Percentiles rank a stretch among this genome's conserved stretches.
These are phyloP conservation scores for Tokudaia muenninki DNA, from an alignment of 2,797 vertebrate genomes.

Conservation along the genomic window DNA sequence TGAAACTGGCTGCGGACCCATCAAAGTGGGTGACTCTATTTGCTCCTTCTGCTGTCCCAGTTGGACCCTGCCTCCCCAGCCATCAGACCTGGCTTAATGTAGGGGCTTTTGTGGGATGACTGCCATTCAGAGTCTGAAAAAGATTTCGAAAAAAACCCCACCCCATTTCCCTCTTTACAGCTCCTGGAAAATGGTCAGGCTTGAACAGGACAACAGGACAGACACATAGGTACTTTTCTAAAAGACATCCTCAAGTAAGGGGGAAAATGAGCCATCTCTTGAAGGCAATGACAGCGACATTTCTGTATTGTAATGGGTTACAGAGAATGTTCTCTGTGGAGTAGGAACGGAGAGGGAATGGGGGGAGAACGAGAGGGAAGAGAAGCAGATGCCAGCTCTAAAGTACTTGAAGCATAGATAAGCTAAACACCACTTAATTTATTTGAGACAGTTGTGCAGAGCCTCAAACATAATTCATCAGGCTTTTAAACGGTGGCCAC, in stretches of 20 bases:
- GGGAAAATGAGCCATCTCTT: conserved; percentile 37
- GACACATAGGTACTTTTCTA: conserved; percentile 21
- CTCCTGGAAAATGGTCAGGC: not conserved
- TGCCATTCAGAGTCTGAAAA: not conserved
- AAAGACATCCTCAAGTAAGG: conserved; percentile 47
- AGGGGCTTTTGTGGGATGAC: not conserved
- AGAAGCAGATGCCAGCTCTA: conserved; percentile 56
- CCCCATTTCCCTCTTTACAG: not conserved
- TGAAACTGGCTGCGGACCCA: not conserved
- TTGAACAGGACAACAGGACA: conserved; percentile 39
- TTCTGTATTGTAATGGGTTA: conserved; percentile 36
- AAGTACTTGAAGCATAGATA: conserved; percentile 48
- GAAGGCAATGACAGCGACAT: not conserved
- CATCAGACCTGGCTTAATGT: not conserved
- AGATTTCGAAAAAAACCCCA: not conserved
- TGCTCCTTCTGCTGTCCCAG: not conserved
- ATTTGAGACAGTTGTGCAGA: conserved; percentile 25
- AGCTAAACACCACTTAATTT: conserved; percentile 42
- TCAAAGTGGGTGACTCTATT: not conserved
- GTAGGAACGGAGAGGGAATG: not conserved
- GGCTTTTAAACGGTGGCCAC: not conserved
- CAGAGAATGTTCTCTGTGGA: conserved; percentile 39
- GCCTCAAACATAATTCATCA: conserved; percentile 21
- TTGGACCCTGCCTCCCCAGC: not conserved
- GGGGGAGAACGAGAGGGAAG: not conserved